A percentile compares a stretch with the other conserved stretches of the same genome.
phyloP scores from a whole-genome alignment of 2,888 invertebrate species.

The Agrochola lychnidis region DNA sequence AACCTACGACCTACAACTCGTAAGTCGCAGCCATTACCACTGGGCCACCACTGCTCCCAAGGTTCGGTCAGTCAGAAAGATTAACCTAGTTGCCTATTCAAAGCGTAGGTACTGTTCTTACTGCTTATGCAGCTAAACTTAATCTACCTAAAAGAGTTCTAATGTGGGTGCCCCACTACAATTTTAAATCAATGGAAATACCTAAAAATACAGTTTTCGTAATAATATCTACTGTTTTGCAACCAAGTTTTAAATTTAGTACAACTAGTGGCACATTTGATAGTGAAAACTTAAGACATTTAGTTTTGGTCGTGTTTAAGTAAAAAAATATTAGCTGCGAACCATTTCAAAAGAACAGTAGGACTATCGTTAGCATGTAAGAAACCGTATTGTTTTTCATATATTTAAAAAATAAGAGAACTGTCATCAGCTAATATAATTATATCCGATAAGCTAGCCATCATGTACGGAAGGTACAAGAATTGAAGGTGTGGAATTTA shows the following conservation, averaged over 20 bases:
- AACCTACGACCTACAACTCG: no score
- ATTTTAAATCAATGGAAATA: neutral
- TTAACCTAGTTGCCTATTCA: no score
- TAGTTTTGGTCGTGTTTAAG: neutral
- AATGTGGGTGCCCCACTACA: neutral
- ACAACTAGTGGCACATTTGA: neutral
- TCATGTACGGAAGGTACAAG: neutral
- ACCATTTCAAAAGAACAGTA: neutral
- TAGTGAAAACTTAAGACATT: neutral
- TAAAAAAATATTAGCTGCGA: neutral
- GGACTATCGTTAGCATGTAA: neutral
- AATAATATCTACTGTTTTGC: neutral
- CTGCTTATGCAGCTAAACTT: neutral
- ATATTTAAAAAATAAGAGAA: neutral
- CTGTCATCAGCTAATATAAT: neutral
- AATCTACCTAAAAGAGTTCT: neutral
- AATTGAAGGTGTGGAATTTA: no score
- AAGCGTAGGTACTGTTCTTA: neutral
- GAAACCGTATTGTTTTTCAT: neutral
- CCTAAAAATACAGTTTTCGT: neutral
- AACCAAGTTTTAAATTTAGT: neutral
- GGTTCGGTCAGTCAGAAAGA: no score
- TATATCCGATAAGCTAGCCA: neutral
- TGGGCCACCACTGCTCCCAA: no score
- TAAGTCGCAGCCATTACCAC: no score